phyloP scores from a whole-genome alignment of 2,797 vertebrate species.

The Thalassophryne amazonica region DNA sequence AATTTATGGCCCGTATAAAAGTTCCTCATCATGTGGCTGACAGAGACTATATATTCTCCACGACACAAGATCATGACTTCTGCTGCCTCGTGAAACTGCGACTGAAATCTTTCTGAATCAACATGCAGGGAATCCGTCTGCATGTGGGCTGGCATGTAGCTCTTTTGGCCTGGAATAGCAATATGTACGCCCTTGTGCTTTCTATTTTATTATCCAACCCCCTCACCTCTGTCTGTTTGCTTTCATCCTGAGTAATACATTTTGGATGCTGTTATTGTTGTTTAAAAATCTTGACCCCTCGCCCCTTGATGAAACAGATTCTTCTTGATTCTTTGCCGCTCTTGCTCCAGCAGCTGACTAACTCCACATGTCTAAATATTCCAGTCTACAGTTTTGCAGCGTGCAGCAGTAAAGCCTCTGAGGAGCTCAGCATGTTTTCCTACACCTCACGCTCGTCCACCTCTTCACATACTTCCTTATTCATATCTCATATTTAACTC shows the following conservation, averaged over 20 bases:
- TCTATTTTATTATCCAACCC: conserved; percentile 5
- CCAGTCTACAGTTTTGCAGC: conserved; percentile 13
- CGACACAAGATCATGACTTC: conserved; percentile 67
- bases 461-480: conserved; percentile 48
- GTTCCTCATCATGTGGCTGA: conserved; percentile 62
- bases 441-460: conserved; percentile 17
- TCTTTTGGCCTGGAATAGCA: conserved; percentile 11
- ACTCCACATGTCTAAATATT: conserved; percentile 20
- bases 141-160: conserved; percentile 23
- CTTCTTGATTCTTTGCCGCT: conserved; percentile 6
- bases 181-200: conserved; percentile 13
- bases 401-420: conserved; percentile 20
- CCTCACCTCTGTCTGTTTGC: neutral
- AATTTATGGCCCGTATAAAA: conserved; percentile 67
- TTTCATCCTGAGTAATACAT: conserved; percentile 13
- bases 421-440: conserved; percentile 25
- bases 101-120: conserved; percentile 48
- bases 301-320: conserved; percentile 7
- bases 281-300: neutral
- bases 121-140: conserved; percentile 18
- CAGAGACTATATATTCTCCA: conserved; percentile 61
- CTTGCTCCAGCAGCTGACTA: conserved; percentile 14
- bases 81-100: conserved; percentile 45
- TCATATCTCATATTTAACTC: conserved; percentile 44
- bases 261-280: conserved; percentile 10